Base-by-base conservation (phyloP, 2,113 vertebrate species). In the Ceratotherium simum region DNA sequence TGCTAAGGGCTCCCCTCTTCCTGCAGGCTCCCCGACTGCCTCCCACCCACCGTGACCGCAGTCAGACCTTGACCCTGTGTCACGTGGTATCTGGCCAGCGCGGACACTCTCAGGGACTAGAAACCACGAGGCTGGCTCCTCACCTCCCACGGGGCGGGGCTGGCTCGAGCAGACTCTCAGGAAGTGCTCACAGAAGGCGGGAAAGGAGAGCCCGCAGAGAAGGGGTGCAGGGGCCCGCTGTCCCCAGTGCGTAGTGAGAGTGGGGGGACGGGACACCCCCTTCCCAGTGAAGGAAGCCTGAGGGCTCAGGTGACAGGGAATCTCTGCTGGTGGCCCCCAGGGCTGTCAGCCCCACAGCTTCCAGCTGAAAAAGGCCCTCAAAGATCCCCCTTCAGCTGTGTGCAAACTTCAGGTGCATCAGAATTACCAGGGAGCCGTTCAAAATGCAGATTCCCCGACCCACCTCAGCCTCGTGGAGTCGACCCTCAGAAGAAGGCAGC, bases 281-380 rank as follows among this genome's bases (percentile, higher is more conserved):
- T 60, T 39, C 33, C 31, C 5, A 0, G 0, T 13, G 31, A 62
- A 82, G 69, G 62, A 21, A 60, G 29, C 13, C 69, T 39, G 46
- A 54, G n/a, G 48, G 16, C 46, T 54, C 8, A 7, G 39, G 25
- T 33, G 21, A 58, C 56, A 72, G 70, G 14, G 21, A 54, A 1
- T 33, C 17, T 27, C 25, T 79, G n/a, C 36, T 33, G 76, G 31
- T 2, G 33, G 67, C 58, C 16, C 75, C 54, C 5, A 21, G 31
- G 56, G 31, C 27, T 25, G 18, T 33, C 73, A 54, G 78, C n/a
- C 27, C 72, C 46, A 36, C 3, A 42, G n/a, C 18, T 64, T 51
- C 3, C 0, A 0, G 46, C 58, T 1, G 4, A 4, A 42, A 42
- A 54, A 60, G 27, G 51, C 20, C 69, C 27, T 17, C 25, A 0